Conservation (phyloP, 2,888 invertebrate genomes). For the Frankliniella fusca region DNA sequence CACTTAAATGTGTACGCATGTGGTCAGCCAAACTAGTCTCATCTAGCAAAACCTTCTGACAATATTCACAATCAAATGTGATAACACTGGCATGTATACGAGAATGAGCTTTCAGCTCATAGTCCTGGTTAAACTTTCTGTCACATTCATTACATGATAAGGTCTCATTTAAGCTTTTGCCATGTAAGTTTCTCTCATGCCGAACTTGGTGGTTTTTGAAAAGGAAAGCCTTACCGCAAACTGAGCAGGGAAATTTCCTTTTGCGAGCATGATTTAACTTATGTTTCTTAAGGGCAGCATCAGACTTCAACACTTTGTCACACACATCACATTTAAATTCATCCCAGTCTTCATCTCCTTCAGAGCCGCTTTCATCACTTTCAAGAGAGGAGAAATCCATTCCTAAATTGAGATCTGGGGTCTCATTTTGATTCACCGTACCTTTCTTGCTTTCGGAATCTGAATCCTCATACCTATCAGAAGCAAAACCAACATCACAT, state of each 20-base stretch:
- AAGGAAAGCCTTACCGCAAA: constrained; percentile 37
- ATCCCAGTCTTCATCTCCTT: constrained; percentile 19
- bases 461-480: not conserved
- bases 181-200: constrained; percentile 36
- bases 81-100: constrained; percentile 38
- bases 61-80: constrained; percentile 38
- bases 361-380: constrained; percentile 5
- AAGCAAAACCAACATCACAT: constrained; percentile 14
- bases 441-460: not conserved
- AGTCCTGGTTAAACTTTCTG: constrained; percentile 34
- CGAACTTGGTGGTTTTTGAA: constrained; percentile 36
- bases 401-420: no score
- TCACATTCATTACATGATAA: constrained; percentile 34
- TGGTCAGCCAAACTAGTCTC: constrained; percentile 38
- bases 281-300: constrained; percentile 36
- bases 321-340: constrained; percentile 36
- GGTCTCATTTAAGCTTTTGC: not conserved
- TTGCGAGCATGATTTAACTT: constrained; percentile 33
- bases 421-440: no score
- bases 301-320: constrained; percentile 34
- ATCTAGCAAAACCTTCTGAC: constrained; percentile 37
- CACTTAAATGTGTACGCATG: constrained; percentile 37
- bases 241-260: constrained; percentile 35
- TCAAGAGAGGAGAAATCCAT: constrained; percentile 1
- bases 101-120: constrained; percentile 37